Evolutionary conservation across 1,140 invertebrate species (phyloP), one percentile per base, ranked within the genome.

Genomic region (Wasmannia auropunctata): DNA sequence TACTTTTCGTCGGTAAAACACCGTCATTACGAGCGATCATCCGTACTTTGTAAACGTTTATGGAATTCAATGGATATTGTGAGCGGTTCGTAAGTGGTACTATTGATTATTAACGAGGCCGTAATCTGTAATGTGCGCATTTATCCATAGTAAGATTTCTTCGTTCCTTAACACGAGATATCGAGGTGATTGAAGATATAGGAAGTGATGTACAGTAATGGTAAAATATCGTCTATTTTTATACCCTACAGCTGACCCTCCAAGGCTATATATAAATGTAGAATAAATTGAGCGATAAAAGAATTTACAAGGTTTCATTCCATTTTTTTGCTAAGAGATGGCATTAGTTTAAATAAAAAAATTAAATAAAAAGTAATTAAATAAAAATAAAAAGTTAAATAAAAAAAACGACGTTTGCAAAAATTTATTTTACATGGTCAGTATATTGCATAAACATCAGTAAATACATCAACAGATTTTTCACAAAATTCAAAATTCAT

Each of bases 11-110:
- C 56, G 3, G 5, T 10, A 25, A 56, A 81, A 43, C 37, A 72
- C 49, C 51, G 25, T 81, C 34, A 70, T 56, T 83, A 81, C 8
- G n/a, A 25, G 2, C 28, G 65, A 70, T 70, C 51, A 46, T 72
- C n/a, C n/a, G n/a, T 81, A 72, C n/a, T 37, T 81, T 43, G 37
- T 72, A 56, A 19, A 81, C 10, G 7, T 81, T 46, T 22, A 43
- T 3, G 25, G 37, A 72, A 83, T 72, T 58, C 10, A 43, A 11
- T 5, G 14, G 67, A 8, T 16, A 28, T n/a, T n/a, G n/a, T n/a
- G 7, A 56, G 63, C 65, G 37, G 14, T 22, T 72, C 25, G 0
- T 28, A 58, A 31, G 14, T 28, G 37, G 25, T 46, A 43, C n/a
- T 60, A 34, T 40, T 58, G 69, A 72, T 83, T 83, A 83, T 72